phyloP scores from a whole-genome alignment of 2,888 invertebrate species.

The Stegana nigrithorax region DNA sequence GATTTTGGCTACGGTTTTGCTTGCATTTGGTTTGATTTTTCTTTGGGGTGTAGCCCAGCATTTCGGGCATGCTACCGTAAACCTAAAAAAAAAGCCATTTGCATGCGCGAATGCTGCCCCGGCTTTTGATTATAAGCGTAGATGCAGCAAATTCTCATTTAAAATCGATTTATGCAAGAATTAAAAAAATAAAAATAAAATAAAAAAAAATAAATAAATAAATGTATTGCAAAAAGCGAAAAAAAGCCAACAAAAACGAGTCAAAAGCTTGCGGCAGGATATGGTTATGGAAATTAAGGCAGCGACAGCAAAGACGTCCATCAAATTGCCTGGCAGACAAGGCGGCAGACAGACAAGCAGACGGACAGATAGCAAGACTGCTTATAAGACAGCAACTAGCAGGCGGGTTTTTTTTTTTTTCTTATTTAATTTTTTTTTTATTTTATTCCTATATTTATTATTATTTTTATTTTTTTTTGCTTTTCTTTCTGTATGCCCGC shows the following conservation, averaged over 20 bases:
- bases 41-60: constrained; percentile 40
- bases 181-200: constrained; percentile 40
- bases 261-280: constrained; percentile 14
- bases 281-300: constrained; percentile 22
- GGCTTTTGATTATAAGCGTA: constrained; percentile 44
- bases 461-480: too few species aligned
- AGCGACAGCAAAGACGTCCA: constrained; percentile 38
- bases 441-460: too few species aligned
- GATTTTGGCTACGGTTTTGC: too few species aligned
- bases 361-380: too few species aligned
- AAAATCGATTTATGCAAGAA: constrained; percentile 65
- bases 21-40: neutral
- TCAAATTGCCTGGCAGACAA: constrained; percentile 32
- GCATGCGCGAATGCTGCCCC: constrained; percentile 41
- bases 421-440: too few species aligned
- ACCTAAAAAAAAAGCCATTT: constrained; percentile 36
- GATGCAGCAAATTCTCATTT: constrained; percentile 54
- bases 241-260: neutral
- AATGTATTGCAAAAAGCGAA: too few species aligned
- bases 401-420: too few species aligned
- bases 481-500: too few species aligned
- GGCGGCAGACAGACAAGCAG: neutral
- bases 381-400: too few species aligned
- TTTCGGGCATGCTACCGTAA: constrained; percentile 49
- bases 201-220: neutral